phyloP scores from a whole-genome alignment of 1,140 invertebrate genomes.

The Cydia pomonella region DNA sequence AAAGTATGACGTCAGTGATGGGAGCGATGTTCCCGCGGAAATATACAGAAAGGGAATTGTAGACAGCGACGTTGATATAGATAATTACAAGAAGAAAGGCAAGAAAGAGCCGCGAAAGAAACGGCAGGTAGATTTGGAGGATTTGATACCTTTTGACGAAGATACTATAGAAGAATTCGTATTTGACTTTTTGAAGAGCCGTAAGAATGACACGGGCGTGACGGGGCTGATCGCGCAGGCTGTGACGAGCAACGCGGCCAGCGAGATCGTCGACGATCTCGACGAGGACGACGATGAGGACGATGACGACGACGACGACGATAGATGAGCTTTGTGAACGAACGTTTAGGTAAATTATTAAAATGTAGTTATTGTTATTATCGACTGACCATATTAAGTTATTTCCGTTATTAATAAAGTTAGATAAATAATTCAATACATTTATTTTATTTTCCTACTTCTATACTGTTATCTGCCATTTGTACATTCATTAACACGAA shows the following conservation, averaged over 20 bases:
- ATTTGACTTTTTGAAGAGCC: constrained; percentile 65
- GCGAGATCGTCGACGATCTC: constrained; percentile 50
- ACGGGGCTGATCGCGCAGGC: constrained; percentile 66
- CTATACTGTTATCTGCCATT: no score
- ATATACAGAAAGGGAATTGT: constrained; percentile 83
- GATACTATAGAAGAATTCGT: constrained; percentile 70
- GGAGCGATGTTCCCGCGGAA: constrained; percentile 76
- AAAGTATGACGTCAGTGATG: constrained; percentile 80
- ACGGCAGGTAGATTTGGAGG: constrained; percentile 64
- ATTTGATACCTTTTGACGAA: constrained; percentile 68
- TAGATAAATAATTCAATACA: background rate
- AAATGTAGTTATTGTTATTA: constrained; percentile 43
- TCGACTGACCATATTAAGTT: constrained; percentile 44
- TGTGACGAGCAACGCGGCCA: constrained; percentile 58
- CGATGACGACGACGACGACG: constrained; percentile 48
- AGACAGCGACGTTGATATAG: constrained; percentile 75
- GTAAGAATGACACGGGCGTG: constrained; percentile 62
- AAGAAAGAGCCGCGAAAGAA: constrained; percentile 58
- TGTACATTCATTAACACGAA: no score
- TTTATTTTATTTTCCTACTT: background rate
- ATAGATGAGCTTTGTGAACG: constrained; percentile 50
- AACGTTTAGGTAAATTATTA: constrained; percentile 30
- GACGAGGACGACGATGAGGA: constrained; percentile 43
- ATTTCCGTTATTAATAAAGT: constrained; percentile 30
- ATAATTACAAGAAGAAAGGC: constrained; percentile 60